Conservation (phyloP, 1,140 invertebrate genomes). For the Paraescarpia echinospica region DNA sequence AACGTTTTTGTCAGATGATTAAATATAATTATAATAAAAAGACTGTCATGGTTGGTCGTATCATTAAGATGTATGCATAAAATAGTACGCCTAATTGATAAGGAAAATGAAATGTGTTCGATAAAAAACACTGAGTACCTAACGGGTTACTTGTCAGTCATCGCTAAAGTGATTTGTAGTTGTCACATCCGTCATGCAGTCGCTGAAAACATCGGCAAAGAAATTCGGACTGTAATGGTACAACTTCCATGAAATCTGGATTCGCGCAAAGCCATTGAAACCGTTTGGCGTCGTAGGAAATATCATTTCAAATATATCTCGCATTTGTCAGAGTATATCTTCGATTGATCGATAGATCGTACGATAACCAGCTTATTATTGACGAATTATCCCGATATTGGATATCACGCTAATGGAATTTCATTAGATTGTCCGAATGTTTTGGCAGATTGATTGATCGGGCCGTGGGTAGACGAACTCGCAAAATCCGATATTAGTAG, state of each 20-base stretch:
- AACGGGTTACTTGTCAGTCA: too few relatives aligned
- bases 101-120: too few relatives aligned
- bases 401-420: background rate
- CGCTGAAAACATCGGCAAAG: background rate
- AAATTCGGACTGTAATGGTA: background rate
- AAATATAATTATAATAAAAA: too few relatives aligned
- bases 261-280: background rate
- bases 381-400: background rate
- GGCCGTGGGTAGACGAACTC: background rate
- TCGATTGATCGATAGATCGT: background rate
- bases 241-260: background rate
- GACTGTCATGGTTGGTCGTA: background rate
- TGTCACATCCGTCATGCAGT: background rate
- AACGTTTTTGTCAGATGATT: too few relatives aligned
- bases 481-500: background rate
- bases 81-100: too few relatives aligned
- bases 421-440: slow-evolving; percentile 1
- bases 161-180: too few relatives aligned
- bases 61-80: background rate
- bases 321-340: background rate
- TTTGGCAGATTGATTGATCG: background rate
- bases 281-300: background rate
- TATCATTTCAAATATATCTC: background rate
- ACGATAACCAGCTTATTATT: slow-evolving; percentile 6
- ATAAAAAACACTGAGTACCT: too few relatives aligned